Evolutionary conservation across 2,888 invertebrate genomes (phyloP).

Genomic region (Lepeophtheirus nordmannii): DNA sequence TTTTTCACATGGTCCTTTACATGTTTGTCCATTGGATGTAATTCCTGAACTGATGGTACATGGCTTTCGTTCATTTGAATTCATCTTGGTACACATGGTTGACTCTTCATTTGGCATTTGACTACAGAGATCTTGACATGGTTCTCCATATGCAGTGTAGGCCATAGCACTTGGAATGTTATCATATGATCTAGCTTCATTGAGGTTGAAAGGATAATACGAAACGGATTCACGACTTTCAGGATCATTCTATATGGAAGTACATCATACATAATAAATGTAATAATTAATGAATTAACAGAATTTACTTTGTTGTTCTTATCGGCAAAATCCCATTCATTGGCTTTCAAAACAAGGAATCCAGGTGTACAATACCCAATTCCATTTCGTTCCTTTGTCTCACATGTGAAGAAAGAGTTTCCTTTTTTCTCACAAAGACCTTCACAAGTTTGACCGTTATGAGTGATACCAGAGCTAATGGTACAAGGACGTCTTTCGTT

Average conservation of each 20-base stretch:
- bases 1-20: neutral
- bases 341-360: neutral
- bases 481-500: neutral
- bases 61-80: neutral
- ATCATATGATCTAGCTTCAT: too few relatives aligned
- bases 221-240: too few relatives aligned
- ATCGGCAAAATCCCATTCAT: neutral
- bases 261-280: too few relatives aligned
- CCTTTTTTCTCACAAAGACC: neutral
- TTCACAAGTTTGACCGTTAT: neutral
- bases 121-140: neutral
- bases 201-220: too few relatives aligned
- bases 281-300: too few relatives aligned
- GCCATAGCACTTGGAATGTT: neutral
- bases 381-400: neutral
- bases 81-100: neutral
- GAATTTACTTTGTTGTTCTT: too few relatives aligned
- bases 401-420: neutral
- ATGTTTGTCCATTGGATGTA: neutral
- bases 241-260: too few relatives aligned
- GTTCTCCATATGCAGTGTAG: neutral
- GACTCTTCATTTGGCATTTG: neutral
- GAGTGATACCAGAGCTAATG: neutral
- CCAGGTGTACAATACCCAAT: neutral
- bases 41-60: neutral